Conservation (phyloP, 1,140 invertebrate genomes). For the Diploscapter pachys region DNA sequence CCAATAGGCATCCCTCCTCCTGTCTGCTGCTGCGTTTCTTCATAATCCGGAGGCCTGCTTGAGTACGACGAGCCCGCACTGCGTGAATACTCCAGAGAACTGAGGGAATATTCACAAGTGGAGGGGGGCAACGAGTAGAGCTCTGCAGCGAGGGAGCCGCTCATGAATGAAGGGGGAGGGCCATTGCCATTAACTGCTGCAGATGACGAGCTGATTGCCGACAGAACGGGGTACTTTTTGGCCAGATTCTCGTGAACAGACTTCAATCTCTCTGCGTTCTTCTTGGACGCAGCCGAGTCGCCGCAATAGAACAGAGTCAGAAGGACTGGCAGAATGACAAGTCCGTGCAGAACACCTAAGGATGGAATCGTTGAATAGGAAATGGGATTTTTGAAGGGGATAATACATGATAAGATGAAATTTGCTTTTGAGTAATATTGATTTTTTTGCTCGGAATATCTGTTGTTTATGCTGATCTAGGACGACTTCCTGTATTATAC, state of each 20-base stretch:
- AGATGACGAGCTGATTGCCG: too few relatives aligned
- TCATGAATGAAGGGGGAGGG: not conserved
- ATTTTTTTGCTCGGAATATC: too few relatives aligned
- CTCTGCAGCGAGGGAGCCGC: conserved; percentile 4
- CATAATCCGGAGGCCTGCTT: too few relatives aligned
- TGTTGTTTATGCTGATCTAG: too few relatives aligned
- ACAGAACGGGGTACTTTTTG: conserved; percentile 6
- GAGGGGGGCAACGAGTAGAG: conserved; percentile 16
- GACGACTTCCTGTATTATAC: too few relatives aligned
- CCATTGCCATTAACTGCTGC: too few relatives aligned
- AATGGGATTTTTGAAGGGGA: conserved; percentile 24
- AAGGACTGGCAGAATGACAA: conserved; percentile 68
- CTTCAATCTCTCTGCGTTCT: conserved; percentile 13
- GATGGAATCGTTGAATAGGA: conserved; percentile 28
- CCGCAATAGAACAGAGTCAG: conserved; percentile 68
- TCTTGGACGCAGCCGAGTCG: conserved; percentile 5
- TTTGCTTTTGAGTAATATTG: too few relatives aligned
- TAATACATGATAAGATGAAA: not conserved
- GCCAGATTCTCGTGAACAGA: conserved; percentile 3
- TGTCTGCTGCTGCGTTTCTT: too few relatives aligned
- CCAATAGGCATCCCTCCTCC: not conserved
- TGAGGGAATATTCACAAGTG: not conserved
- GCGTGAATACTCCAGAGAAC: too few relatives aligned
- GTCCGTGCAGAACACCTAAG: conserved; percentile 62
- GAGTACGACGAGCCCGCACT: too few relatives aligned